Evolutionary conservation across 2,888 invertebrate genomes (phyloP).

Genomic region (Drosophila kokeensis): DNA sequence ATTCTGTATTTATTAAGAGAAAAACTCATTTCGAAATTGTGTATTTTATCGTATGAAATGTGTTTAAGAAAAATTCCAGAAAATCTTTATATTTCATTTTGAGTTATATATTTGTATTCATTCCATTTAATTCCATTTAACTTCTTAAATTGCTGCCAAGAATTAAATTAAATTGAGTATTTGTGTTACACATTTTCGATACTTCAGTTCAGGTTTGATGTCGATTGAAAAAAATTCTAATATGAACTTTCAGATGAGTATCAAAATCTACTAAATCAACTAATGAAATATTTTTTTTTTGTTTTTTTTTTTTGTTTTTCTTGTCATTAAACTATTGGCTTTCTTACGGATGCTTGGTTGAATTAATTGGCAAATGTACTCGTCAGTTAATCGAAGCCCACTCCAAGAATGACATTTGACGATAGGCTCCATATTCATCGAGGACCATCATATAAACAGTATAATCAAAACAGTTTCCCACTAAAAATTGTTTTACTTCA

Average conservation of each 20-base stretch:
- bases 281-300: neutral
- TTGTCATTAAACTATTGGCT: neutral
- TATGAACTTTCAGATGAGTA: neutral
- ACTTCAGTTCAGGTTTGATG: neutral
- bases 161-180: neutral
- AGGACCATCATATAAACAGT: neutral
- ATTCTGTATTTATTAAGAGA: neutral
- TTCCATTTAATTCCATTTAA: neutral
- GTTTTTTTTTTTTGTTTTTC: neutral
- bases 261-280: neutral
- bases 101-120: neutral
- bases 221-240: neutral
- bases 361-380: neutral
- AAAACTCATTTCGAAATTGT: neutral
- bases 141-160: neutral
- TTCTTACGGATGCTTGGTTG: neutral
- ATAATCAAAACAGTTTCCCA: neutral
- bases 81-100: neutral
- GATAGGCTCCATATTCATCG: neutral
- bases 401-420: neutral
- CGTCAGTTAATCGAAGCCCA: neutral
- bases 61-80: neutral
- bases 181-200: neutral
- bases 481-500: rapidly evolving
- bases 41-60: neutral